Evolutionary conservation across 2,797 vertebrate genomes (phyloP).

Genomic region (Myotis daubentonii): DNA sequence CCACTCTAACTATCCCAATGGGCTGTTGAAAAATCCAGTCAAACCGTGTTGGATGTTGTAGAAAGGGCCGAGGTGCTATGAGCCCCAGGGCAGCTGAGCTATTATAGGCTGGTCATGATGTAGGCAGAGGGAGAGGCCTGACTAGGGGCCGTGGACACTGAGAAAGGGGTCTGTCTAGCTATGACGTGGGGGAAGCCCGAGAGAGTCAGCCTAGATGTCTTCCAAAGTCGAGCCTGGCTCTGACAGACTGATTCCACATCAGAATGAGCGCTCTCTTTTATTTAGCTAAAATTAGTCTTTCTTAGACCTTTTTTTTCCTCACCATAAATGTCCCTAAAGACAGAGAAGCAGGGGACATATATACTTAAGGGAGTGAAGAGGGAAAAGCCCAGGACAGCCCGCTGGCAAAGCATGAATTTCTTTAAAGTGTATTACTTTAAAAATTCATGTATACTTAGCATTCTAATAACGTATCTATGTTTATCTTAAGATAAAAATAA

Average conservation of each 20-base stretch:
- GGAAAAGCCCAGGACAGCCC: neutral
- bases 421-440: conserved; percentile 41
- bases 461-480: conserved; percentile 53
- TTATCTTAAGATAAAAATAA: conserved; percentile 61
- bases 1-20: neutral
- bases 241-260: neutral
- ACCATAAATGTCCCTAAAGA: conserved; percentile 7
- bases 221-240: neutral
- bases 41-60: accelerated
- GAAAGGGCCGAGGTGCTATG: neutral
- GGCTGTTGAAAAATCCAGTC: neutral
- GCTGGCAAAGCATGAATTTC: neutral
- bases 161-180: neutral
- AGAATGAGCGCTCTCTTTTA: neutral
- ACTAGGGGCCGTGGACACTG: neutral
- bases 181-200: neutral
- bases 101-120: neutral
- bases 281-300: conserved; percentile 30
- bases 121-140: neutral
- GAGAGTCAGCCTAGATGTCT: neutral
- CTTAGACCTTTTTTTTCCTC: neutral
- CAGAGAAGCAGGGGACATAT: conserved; percentile 15
- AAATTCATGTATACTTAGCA: conserved; percentile 56
- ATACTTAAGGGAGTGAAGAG: neutral
- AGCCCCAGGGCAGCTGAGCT: neutral